These are phyloP conservation scores for Archips xylosteana DNA, from an alignment of 2,888 invertebrate species.

Conservation along the genomic window DNA sequence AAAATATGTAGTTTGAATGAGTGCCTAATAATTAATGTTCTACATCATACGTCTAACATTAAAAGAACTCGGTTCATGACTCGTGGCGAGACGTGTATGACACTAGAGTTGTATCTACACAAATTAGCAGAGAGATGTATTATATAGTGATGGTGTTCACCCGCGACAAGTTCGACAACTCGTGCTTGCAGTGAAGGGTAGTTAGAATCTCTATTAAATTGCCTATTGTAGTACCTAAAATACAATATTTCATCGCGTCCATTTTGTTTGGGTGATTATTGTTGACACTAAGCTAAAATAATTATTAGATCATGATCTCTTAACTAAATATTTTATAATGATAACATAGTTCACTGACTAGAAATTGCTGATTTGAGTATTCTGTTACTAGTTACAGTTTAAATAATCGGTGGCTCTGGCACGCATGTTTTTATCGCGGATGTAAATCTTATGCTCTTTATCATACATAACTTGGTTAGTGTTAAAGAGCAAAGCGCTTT, in stretches of 20 bases:
- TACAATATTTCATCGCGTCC: slow-evolving; percentile 75
- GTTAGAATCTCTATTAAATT: slow-evolving; percentile 59
- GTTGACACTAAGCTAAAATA: slow-evolving; percentile 50
- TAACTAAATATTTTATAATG: slow-evolving; percentile 24
- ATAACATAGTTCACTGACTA: slow-evolving; percentile 21
- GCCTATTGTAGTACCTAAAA: slow-evolving; percentile 61
- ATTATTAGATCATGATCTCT: slow-evolving; percentile 43
- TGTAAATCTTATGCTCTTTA: background rate
- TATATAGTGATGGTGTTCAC: background rate
- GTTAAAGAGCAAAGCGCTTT: background rate
- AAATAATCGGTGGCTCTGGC: slow-evolving; percentile 6
- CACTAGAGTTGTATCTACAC: background rate
- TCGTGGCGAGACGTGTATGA: background rate
- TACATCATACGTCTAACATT: background rate
- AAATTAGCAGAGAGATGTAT: background rate
- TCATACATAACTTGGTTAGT: background rate
- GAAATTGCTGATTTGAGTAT: slow-evolving; percentile 16
- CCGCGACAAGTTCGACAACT: background rate
- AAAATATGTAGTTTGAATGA: background rate
- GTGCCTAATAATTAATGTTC: background rate
- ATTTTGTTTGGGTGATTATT: slow-evolving; percentile 69
- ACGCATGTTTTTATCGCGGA: background rate
- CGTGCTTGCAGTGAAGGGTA: slow-evolving; percentile 50
- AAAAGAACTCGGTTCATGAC: background rate
- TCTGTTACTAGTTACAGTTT: slow-evolving; percentile 11